Evolutionary conservation across 2,113 vertebrate genomes (phyloP), one percentile per base, ranked within the genome.

Genomic region (Spilogale gracilis): DNA sequence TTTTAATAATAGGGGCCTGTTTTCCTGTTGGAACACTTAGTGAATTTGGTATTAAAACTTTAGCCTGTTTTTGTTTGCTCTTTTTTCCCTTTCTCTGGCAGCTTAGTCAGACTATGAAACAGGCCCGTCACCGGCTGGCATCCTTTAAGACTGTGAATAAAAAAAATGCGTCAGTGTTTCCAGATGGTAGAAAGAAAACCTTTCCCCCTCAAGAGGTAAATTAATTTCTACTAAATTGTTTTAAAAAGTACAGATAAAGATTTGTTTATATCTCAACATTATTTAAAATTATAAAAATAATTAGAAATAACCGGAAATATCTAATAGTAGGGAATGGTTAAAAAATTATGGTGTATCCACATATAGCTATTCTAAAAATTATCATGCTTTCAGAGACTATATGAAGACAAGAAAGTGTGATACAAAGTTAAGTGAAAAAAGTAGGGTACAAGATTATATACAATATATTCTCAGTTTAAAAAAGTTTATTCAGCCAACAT

Each of bases 61-160:
- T 91, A 92, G 61, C 32, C 9, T 9, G 16, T 83, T 65, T 16
- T 87, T 85, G 13, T 97, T 92, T 96, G 91, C 32, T 54, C 32
- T 88, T 60, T 74, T 21, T 32, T 0, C 43, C 63, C 61, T 50
- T 82, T 84, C 6, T 3, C 4, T 8, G 9, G 38, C 99, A 99
- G 99, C 98, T 99, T 4, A 98, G 98, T 93, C 98, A 98, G 96
- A 98, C 98, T 6, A 86, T 99, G 98, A 99, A 98, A 97, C 99
- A 99, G 93, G 99, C 99, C 23, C 98, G 99, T 97, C 98, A 82
- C 92, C 98, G 97, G 97, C 99, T 99, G 98, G 99, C 99, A 0
- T 98, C 99, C 32, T 98, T 98, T 98, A 99, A 98, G 97, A 98
- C 98, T 10, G 71, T 86, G n/a, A 97, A 88, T 6, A 95, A 94